A percentile compares a stretch with the other conserved stretches of the same genome.
Evolutionary conservation across 2,888 invertebrate species (phyloP).

Genomic region (Lasioglossum oenotherae): DNA sequence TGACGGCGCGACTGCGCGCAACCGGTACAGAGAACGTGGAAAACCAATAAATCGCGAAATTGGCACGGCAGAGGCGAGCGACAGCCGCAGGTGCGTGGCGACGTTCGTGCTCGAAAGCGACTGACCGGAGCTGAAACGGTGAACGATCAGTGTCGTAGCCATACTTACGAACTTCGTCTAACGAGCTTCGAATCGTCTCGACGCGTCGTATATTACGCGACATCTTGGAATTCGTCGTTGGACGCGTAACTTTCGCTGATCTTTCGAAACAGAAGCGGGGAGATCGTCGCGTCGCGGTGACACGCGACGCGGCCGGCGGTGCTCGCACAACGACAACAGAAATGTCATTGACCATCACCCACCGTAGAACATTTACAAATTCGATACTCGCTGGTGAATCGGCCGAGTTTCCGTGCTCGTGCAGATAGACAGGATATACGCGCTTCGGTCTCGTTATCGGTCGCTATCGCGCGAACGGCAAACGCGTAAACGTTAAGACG

Average conservation of each 20-base stretch:
- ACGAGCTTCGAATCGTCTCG: neutral
- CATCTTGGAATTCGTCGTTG: slow-evolving; percentile 11
- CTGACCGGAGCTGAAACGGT: neutral
- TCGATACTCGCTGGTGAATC: neutral
- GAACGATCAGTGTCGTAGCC: neutral
- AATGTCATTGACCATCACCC: neutral
- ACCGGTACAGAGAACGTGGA: neutral
- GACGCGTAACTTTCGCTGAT: neutral
- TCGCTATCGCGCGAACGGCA: neutral
- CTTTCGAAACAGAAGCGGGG: neutral
- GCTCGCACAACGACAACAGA: neutral
- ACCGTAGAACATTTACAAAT: neutral
- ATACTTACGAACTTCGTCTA: neutral
- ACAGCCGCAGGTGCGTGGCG: slow-evolving; percentile 25
- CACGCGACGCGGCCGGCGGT: neutral
- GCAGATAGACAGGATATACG: neutral
- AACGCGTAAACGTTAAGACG: neutral
- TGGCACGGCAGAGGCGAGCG: slow-evolving; percentile 20
- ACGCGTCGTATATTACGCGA: neutral
- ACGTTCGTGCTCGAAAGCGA: neutral
- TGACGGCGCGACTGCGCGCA: neutral
- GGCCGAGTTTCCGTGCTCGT: neutral
- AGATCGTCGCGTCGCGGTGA: neutral
- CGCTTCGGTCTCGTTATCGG: neutral
- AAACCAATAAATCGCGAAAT: slow-evolving; percentile 37